Evolutionary conservation across 1,140 invertebrate genomes (phyloP).

Genomic region (Drosophila subobscura): DNA sequence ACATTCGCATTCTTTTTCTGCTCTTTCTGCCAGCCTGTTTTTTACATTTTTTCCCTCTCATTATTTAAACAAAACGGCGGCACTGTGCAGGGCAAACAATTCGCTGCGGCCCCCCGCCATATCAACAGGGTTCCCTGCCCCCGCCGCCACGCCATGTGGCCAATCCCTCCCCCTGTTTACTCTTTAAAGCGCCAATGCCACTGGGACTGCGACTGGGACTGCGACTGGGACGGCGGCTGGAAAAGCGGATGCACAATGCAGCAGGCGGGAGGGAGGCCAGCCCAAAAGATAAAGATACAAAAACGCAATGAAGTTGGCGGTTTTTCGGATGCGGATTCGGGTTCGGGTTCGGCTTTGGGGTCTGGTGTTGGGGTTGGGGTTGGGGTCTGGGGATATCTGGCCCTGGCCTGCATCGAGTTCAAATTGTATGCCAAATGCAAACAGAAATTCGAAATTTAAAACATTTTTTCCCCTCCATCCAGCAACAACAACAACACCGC

Average conservation of each 20-base stretch:
- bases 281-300: slow-evolving; percentile 70
- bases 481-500: no score
- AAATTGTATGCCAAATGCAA: slow-evolving; percentile 76
- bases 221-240: neutral
- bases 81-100: slow-evolving; percentile 75
- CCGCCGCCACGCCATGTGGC: slow-evolving; percentile 6
- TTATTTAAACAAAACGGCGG: slow-evolving; percentile 80
- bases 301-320: slow-evolving; percentile 69
- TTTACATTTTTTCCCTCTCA: slow-evolving; percentile 31
- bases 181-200: slow-evolving; percentile 79
- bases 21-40: slow-evolving; percentile 13
- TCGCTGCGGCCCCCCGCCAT: slow-evolving; percentile 17
- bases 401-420: slow-evolving; percentile 56
- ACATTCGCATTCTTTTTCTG: slow-evolving; percentile 70
- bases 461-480: slow-evolving; percentile 38
- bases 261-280: neutral
- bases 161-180: slow-evolving; percentile 53
- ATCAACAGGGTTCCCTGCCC: no score
- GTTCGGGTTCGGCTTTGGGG: slow-evolving; percentile 8
- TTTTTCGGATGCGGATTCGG: slow-evolving; percentile 31
- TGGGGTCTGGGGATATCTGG: slow-evolving; percentile 2
- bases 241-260: slow-evolving; percentile 25
- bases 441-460: slow-evolving; percentile 75
- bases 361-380: slow-evolving; percentile 13
- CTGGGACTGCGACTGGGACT: slow-evolving; percentile 9